phyloP scores from a whole-genome alignment of 2,113 vertebrate species.

The Meles meles region DNA sequence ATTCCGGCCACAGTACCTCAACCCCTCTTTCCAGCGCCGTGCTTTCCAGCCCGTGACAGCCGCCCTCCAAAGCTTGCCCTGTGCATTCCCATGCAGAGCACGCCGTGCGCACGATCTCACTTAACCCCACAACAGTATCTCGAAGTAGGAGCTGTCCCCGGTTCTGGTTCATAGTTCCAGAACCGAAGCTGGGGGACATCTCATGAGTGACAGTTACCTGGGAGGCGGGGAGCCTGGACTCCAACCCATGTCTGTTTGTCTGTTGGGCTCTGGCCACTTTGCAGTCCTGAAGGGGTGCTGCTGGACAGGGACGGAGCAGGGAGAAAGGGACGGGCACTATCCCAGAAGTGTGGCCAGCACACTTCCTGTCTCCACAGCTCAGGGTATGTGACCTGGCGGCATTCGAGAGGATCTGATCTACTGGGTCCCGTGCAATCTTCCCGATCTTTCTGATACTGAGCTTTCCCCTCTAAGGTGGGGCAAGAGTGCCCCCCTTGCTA shows the following conservation, averaged over 20 bases:
- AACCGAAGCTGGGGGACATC: neutral
- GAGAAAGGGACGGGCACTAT: neutral
- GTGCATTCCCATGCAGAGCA: too few relatives aligned
- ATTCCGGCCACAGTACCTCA: neutral
- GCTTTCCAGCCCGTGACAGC: neutral
- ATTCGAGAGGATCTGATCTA: neutral
- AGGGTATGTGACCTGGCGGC: accelerated
- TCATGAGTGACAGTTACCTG: neutral
- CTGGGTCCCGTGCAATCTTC: neutral
- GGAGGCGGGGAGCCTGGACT: neutral
- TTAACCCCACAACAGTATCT: accelerated
- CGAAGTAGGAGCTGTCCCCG: neutral
- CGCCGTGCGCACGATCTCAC: accelerated
- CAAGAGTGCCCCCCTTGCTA: too few relatives aligned
- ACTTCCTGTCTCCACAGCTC: neutral
- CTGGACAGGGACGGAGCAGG: neutral
- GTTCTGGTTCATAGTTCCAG: neutral
- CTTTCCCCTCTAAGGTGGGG: neutral
- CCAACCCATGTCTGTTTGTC: too few relatives aligned
- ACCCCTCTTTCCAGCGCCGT: neutral
- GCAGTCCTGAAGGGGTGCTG: too few relatives aligned
- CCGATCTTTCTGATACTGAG: neutral
- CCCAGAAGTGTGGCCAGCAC: accelerated
- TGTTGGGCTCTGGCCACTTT: neutral
- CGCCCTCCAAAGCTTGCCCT: accelerated